Conservation (phyloP, 2,888 invertebrate species). For the Chironomus tentans region DNA sequence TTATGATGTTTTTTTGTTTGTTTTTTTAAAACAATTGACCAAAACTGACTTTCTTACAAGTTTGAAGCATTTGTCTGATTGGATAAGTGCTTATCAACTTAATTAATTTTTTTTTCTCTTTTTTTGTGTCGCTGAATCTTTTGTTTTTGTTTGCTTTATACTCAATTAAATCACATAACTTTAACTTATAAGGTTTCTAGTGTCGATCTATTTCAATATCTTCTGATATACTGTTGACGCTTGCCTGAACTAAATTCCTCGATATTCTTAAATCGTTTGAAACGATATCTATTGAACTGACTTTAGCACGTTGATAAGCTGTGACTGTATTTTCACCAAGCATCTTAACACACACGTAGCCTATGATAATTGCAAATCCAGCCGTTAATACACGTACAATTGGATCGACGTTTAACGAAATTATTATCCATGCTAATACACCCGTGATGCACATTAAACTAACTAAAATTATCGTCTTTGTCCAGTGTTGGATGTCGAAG, state of each 20-base stretch:
- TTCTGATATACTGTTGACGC: slow-evolving; percentile 16
- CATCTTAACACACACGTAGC: slow-evolving; percentile 79
- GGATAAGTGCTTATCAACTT: background rate
- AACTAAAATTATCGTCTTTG: slow-evolving; percentile 69
- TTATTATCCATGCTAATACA: slow-evolving; percentile 68
- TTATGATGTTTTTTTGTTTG: too few species aligned
- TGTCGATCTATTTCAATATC: slow-evolving; percentile 23
- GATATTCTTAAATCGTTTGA: slow-evolving; percentile 30
- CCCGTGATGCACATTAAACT: slow-evolving; percentile 68
- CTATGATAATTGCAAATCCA: slow-evolving; percentile 69
- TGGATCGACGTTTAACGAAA: slow-evolving; percentile 68
- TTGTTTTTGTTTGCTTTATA: background rate
- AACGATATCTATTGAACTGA: slow-evolving; percentile 73
- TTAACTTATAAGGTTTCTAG: background rate
- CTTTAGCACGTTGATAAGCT: slow-evolving; percentile 85
- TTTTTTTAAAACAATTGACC: background rate
- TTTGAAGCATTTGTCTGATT: background rate
- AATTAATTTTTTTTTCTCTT: background rate
- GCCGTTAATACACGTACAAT: slow-evolving; percentile 68
- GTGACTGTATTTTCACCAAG: slow-evolving; percentile 78
- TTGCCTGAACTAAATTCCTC: background rate
- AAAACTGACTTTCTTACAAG: background rate
- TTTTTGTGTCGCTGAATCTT: background rate
- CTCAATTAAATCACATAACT: background rate
- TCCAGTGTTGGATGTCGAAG: slow-evolving; percentile 74